Evolutionary conservation across 2,888 invertebrate genomes (phyloP).

Genomic region (Macrophya annulata): DNA sequence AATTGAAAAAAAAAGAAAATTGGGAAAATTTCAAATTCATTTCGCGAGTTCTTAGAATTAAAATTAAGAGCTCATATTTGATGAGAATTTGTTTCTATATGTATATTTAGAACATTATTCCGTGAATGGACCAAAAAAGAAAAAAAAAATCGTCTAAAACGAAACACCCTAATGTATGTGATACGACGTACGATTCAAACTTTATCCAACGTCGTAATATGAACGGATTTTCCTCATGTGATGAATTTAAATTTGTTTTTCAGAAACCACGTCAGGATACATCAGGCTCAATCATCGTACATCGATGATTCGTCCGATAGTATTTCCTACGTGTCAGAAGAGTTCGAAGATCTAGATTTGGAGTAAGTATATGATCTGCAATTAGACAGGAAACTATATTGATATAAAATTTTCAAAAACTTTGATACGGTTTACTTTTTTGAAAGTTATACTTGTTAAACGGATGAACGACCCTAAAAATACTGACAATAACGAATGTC

Average conservation of each 20-base stretch:
- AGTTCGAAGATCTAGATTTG: slow-evolving; percentile 59
- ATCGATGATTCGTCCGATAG: slow-evolving; percentile 60
- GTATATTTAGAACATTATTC: no score
- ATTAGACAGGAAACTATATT: neutral
- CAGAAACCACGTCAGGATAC: slow-evolving; percentile 51
- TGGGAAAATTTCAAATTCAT: no score
- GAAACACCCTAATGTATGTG: no score
- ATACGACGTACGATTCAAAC: neutral
- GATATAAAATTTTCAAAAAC: neutral
- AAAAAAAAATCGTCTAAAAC: no score
- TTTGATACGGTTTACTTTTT: neutral
- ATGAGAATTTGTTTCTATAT: no score
- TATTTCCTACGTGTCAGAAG: slow-evolving; percentile 57
- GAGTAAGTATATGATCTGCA: slow-evolving; percentile 59
- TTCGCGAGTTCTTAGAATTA: no score
- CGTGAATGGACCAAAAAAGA: no score
- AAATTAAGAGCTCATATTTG: no score
- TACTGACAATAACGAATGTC: neutral
- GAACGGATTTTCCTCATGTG: neutral
- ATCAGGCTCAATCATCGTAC: slow-evolving; percentile 58
- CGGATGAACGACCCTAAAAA: neutral
- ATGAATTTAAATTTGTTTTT: slow-evolving; percentile 16
- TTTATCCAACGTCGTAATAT: neutral
- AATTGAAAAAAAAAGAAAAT: no score
- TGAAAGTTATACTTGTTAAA: neutral